Base-by-base conservation (phyloP, 2,113 vertebrate species). In the Colius striatus region DNA sequence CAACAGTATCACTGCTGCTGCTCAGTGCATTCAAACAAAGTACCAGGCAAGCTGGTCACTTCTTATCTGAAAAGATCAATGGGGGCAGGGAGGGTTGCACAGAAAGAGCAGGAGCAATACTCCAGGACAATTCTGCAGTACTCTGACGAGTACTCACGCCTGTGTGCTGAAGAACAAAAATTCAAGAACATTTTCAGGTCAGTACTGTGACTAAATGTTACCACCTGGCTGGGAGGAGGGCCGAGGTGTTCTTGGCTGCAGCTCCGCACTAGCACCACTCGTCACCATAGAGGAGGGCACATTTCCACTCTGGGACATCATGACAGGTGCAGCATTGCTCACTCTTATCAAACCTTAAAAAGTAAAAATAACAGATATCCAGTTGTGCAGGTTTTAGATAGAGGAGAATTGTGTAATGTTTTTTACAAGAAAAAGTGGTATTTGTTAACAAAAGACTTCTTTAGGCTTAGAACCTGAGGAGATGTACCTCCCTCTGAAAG, bases 141-240 rank as follows among this genome's bases (percentile, higher is more conserved):
- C 32, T n/a, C 26, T n/a, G 34, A 18, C 3, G n/a, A 70, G 41
- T 5, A 45, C 60, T 76, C 57, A 72, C 53, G 74, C 18, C 34
- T 36, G 18, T 22, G 30, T 26, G 26, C 57, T 68, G 30, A 84
- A 77, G 30, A 65, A 47, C 36, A 41, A 88, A 45, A 57, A 21
- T 26, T 55, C 8, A 65, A 48, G 32, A 86, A n/a, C 8, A 11
- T 34, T 77, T 84, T 77, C 76, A 87, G 77, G 38, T 63, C 38
- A 79, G 45, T 22, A 77, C 29, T 65, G 36, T 34, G 62, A 77
- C 17, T 65, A 54, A 43, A 38, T 62, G 51, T 94, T 68, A 94
- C 84, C 98, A 99, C 99, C 99, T 98, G 99, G 97, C 94, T 99
- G 99, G 79, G 98, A 98, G 87, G 98, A 93, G 89, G 99, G 99